phyloP scores from a whole-genome alignment of 2,888 invertebrate genomes.

The Euplexia lucipara region DNA sequence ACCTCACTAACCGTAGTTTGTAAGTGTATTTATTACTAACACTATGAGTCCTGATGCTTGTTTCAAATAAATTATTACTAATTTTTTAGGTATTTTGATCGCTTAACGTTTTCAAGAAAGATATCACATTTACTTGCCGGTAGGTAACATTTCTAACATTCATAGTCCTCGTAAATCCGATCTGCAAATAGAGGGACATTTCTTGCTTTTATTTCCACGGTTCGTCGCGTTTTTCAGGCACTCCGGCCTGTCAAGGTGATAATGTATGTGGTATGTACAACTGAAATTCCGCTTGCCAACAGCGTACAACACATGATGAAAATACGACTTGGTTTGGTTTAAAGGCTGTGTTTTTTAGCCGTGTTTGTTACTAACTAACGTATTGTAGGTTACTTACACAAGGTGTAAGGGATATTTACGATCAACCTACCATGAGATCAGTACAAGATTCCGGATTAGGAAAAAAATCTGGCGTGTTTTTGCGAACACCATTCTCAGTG shows the following conservation, averaged over 20 bases:
- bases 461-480: too few species aligned
- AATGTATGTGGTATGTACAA: slow-evolving; percentile 36
- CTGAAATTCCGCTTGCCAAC: slow-evolving; percentile 52
- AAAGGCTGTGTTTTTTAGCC: slow-evolving; percentile 11
- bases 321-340: slow-evolving; percentile 35
- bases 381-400: too few species aligned
- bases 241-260: slow-evolving; percentile 35
- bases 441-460: too few species aligned
- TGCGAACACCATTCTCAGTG: too few species aligned
- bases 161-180: slow-evolving; percentile 19
- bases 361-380: background rate
- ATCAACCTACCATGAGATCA: too few species aligned
- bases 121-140: background rate
- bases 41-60: too few species aligned
- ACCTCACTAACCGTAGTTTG: too few species aligned
- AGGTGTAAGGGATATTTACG: too few species aligned
- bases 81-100: background rate
- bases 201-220: slow-evolving; percentile 33
- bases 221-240: slow-evolving; percentile 42
- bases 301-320: slow-evolving; percentile 31
- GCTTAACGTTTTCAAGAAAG: background rate
- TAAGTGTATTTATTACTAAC: too few species aligned
- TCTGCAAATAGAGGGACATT: slow-evolving; percentile 33
- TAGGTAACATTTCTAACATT: slow-evolving; percentile 32
- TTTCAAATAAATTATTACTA: background rate